Base-by-base conservation (phyloP, 2,888 invertebrate species). In the Leptinotarsa haldemani region DNA sequence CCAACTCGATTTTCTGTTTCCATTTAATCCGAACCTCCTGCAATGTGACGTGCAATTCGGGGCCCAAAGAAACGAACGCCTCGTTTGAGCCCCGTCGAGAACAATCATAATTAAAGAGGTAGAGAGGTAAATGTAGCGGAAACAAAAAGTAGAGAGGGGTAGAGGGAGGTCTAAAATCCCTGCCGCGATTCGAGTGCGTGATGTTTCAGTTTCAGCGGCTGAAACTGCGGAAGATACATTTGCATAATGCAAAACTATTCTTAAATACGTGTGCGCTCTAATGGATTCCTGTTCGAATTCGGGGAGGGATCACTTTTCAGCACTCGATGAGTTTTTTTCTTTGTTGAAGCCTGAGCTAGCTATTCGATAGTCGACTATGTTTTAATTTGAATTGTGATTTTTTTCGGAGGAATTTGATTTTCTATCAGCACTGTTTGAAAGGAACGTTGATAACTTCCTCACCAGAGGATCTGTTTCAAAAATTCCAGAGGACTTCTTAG, bases 21-120 rank as follows among this genome's bases (percentile, higher is more conserved):
- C 70, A 50, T 70, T 75, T 63, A 74, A 71, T 74, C 70, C 66
- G 53, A 74, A 69, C 73, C 74, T 76, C 74, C 74, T 69, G 61
- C 75, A 70, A 78, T 73, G 80, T 77, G 79, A 81, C 80, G 77
- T 80, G 82, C 80, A 80, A 82, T 82, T 80, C 77, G 78, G 75
- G 75, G 77, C 79, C 78, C 78, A 73, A 79, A 80, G 79, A 74
- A 78, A 79, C 80, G 76, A 82, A 79, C 78, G 79, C 78, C 79
- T 79, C 79, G 81, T 81, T 82, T 79, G 78, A 78, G 80, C 80
- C 83, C 82, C 80, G 81, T 81, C 77, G 83, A 81, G 83, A 83
- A 82, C 82, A 83, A 84, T 84, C 83, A 83, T 82, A 84, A 84
- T 84, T 83, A 84, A 84, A 82, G 80, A 82, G 80, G 80, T 82